phyloP scores from a whole-genome alignment of 2,888 invertebrate genomes.

The Temnothorax unifasciatus region DNA sequence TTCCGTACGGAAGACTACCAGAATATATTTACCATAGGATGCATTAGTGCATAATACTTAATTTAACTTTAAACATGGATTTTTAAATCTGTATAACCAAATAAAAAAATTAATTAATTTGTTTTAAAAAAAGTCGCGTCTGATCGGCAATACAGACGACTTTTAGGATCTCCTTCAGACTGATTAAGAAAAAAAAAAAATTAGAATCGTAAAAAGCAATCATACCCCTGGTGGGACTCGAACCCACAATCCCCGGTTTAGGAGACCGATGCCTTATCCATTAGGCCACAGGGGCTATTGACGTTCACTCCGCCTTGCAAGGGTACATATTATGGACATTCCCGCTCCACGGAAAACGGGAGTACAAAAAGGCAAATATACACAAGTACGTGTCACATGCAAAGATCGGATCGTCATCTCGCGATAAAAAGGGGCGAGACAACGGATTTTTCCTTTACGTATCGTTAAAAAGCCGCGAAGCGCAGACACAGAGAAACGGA shows the following conservation, averaged over 20 bases:
- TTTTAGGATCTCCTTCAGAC: neutral
- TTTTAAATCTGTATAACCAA: too few species aligned
- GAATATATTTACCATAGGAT: too few species aligned
- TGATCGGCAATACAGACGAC: too few species aligned
- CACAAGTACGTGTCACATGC: too few species aligned
- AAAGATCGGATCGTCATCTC: neutral
- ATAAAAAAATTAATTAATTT: too few species aligned
- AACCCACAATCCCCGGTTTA: constrained; percentile 95
- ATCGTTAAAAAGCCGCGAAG: neutral
- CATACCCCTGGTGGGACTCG: constrained; percentile 95
- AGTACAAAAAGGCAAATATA: neutral
- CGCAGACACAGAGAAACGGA: neutral
- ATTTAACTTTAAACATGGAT: too few species aligned
- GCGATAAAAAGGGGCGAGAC: neutral
- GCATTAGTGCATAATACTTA: too few species aligned
- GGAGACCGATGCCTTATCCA: constrained; percentile 95
- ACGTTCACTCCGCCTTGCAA: neutral
- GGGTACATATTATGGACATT: neutral
- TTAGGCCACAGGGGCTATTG: constrained; percentile 92
- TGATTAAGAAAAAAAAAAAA: constrained; percentile 49
- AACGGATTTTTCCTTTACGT: too few species aligned
- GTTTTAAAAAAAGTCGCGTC: too few species aligned
- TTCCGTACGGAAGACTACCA: too few species aligned
- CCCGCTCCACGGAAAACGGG: neutral
- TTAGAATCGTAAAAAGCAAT: constrained; percentile 65